Percentiles rank a stretch among this genome's conserved stretches.
phyloP scores from a whole-genome alignment of 1,140 invertebrate genomes.

The Adoxophyes honmai region DNA sequence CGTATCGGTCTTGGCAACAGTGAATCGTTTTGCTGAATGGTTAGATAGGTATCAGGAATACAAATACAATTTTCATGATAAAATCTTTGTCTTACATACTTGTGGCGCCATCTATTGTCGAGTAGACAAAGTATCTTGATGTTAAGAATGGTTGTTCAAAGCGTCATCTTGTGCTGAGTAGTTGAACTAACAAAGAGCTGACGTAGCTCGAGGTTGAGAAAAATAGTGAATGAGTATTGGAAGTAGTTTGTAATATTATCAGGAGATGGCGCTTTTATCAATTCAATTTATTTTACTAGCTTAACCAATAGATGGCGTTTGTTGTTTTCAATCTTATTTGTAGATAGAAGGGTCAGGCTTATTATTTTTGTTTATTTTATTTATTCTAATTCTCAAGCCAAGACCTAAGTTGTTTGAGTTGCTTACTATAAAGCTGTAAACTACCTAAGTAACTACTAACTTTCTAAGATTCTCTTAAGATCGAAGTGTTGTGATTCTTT shows the following conservation, averaged over 20 bases:
- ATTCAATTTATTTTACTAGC: too few relatives aligned
- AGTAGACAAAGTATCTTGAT: background rate
- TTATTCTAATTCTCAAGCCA: too few relatives aligned
- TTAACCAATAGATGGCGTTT: too few relatives aligned
- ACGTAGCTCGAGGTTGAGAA: background rate
- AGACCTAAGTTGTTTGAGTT: too few relatives aligned
- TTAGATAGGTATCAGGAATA: slow-evolving; percentile 30
- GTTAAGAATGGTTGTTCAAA: background rate
- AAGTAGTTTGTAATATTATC: background rate
- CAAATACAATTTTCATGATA: slow-evolving; percentile 28
- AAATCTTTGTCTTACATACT: slow-evolving; percentile 19
- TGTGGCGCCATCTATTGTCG: slow-evolving; percentile 21
- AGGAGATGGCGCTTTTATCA: background rate
- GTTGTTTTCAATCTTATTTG: too few relatives aligned
- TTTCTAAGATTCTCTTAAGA: too few relatives aligned
- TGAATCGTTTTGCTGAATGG: slow-evolving; percentile 27
- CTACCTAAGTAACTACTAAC: too few relatives aligned
- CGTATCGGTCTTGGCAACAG: slow-evolving; percentile 27
- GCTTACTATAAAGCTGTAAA: too few relatives aligned
- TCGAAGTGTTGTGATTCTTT: too few relatives aligned
- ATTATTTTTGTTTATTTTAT: too few relatives aligned
- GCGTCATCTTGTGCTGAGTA: slow-evolving; percentile 19
- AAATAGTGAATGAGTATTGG: background rate
- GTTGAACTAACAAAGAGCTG: background rate
- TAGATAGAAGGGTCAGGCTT: too few relatives aligned